Percentiles rank a stretch among this genome's conserved stretches.
These are phyloP conservation scores for Conops quadrifasciatus DNA, from an alignment of 2,888 invertebrate genomes.

Conservation along the genomic window DNA sequence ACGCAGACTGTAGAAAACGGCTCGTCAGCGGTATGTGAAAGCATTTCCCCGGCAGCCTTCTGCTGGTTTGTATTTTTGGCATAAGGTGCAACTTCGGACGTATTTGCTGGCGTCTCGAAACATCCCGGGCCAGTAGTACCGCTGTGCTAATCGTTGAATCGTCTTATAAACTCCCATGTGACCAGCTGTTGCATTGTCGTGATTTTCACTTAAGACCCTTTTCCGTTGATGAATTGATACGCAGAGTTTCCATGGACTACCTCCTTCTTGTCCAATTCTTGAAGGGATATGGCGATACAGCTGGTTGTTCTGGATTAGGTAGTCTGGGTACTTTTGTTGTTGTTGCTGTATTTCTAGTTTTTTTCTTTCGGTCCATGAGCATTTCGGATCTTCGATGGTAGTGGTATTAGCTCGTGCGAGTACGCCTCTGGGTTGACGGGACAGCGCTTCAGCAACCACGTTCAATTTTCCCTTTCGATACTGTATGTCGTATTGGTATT, in stretches of 20 bases:
- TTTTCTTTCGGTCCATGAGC: not conserved
- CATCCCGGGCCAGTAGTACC: constrained; percentile 17
- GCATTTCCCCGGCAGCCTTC: not conserved
- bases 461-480: constrained; percentile 21
- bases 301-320: not conserved
- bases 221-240: not conserved
- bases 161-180: constrained; percentile 13
- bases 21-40: not conserved
- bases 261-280: not conserved
- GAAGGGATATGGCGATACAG: not conserved
- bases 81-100: not conserved
- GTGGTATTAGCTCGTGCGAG: not conserved
- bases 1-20: not conserved
- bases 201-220: not conserved
- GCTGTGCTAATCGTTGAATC: not conserved
- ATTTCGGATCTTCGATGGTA: not conserved
- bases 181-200: too few species aligned
- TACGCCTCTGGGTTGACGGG: not conserved
- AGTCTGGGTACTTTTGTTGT: not conserved
- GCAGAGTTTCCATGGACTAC: constrained; percentile 16
- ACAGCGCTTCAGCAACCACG: constrained; percentile 26
- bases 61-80: not conserved
- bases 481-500: constrained; percentile 6
- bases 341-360: not conserved
- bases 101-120: constrained; percentile 9